Percentiles rank a stretch among this genome's conserved stretches.
Conservation (phyloP, 2,888 invertebrate genomes). For the Phaedon cochleariae region DNA sequence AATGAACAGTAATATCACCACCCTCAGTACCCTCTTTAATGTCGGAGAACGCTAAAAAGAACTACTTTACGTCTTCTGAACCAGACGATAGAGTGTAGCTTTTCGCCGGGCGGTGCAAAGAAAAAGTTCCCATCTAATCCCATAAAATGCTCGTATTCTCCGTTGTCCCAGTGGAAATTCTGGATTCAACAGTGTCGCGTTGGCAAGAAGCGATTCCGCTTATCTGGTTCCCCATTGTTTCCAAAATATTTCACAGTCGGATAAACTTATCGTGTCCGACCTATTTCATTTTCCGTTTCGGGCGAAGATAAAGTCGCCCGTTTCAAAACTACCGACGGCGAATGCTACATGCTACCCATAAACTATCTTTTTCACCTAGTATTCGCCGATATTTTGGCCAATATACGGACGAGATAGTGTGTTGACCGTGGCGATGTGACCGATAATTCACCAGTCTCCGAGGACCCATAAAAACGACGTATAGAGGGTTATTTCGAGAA, state of each 20-base stretch:
- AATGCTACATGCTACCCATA: conserved; percentile 1
- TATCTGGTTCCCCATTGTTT: background rate
- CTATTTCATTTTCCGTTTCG: background rate
- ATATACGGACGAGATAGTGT: conserved; percentile 17
- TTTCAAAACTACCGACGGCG: background rate
- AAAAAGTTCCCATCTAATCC: too few species aligned
- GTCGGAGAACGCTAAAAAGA: too few species aligned
- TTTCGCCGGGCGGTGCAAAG: too few species aligned
- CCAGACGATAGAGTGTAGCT: too few species aligned
- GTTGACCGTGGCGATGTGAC: conserved; percentile 27
- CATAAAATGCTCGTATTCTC: too few species aligned
- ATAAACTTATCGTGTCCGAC: background rate
- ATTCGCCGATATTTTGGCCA: background rate
- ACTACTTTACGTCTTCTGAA: too few species aligned
- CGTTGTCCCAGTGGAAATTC: too few species aligned
- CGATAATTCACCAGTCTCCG: conserved; percentile 29
- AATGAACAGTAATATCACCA: too few species aligned
- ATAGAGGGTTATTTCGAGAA: too few species aligned
- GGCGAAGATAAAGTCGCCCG: background rate
- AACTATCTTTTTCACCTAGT: conserved; percentile 14
- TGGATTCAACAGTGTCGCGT: background rate
- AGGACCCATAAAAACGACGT: conserved; percentile 24
- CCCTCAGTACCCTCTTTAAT: too few species aligned
- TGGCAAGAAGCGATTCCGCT: background rate
- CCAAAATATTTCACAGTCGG: background rate